Percentiles rank a stretch among this genome's conserved stretches.
Conservation (phyloP, 2,888 invertebrate genomes). For the Andrena praecox region DNA sequence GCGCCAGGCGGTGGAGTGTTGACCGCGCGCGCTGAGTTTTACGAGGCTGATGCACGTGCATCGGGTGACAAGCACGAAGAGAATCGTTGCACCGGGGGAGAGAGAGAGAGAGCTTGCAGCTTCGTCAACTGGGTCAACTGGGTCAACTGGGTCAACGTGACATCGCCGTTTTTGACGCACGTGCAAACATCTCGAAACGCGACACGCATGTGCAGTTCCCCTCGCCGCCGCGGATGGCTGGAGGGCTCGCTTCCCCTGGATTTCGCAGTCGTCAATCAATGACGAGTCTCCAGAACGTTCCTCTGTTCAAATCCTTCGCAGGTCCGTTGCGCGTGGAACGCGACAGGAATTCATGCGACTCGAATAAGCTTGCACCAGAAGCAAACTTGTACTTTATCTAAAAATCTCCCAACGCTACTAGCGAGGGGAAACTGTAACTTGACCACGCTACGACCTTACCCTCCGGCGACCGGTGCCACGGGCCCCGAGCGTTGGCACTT, state of each 20-base stretch:
- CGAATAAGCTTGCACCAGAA: too few species aligned
- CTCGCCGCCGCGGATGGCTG: neutral
- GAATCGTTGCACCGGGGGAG: slow-evolving; percentile 35
- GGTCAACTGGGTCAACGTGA: slow-evolving; percentile 77
- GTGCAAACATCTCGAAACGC: slow-evolving; percentile 57
- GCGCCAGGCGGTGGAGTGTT: slow-evolving; percentile 15
- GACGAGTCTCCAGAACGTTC: slow-evolving; percentile 23
- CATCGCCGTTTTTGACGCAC: slow-evolving; percentile 65
- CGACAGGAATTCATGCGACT: too few species aligned
- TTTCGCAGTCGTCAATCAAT: slow-evolving; percentile 48
- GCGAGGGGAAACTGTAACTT: too few species aligned
- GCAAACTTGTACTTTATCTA: too few species aligned
- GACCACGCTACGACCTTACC: too few species aligned
- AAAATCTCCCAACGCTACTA: too few species aligned
- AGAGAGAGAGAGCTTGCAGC: slow-evolving; percentile 65
- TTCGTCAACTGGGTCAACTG: slow-evolving; percentile 69
- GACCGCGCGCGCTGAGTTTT: slow-evolving; percentile 27
- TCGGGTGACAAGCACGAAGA: slow-evolving; percentile 43
- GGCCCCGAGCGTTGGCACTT: too few species aligned
- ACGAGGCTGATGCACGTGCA: slow-evolving; percentile 14
- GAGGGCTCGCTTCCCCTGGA: slow-evolving; percentile 36
- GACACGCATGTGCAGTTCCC: slow-evolving; percentile 53
- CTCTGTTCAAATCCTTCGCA: neutral
- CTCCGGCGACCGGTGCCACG: too few species aligned
- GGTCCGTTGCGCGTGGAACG: neutral